Percentiles rank a stretch among this genome's conserved stretches.
These are phyloP conservation scores for Rhinichthys osculus DNA, from an alignment of 2,797 vertebrate genomes.

Conservation along the genomic window DNA sequence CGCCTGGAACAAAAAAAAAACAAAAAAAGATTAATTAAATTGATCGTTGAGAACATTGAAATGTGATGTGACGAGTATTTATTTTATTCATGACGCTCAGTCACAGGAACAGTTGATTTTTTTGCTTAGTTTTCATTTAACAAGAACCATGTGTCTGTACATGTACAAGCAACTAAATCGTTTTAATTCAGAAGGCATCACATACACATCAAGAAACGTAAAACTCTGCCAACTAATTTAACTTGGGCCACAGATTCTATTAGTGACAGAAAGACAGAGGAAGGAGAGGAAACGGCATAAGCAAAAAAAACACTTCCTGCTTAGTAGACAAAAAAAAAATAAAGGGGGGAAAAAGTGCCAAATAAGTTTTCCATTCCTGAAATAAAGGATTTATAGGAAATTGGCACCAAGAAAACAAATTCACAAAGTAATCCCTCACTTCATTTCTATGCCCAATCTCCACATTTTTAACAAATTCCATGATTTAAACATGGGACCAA, in stretches of 20 bases:
- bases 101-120: background rate
- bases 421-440: background rate
- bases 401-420: background rate
- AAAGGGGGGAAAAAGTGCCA: background rate
- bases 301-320: slow-evolving; percentile 48
- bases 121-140: background rate
- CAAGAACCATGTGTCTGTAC: background rate
- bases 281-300: slow-evolving; percentile 33
- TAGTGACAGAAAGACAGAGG: slow-evolving; percentile 15
- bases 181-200: background rate
- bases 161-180: background rate
- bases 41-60: background rate
- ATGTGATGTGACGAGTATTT: background rate
- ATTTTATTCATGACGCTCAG: background rate
- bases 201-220: background rate
- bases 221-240: background rate
- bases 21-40: background rate
- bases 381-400: background rate
- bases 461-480: background rate
- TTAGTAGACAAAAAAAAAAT: slow-evolving; percentile 15
- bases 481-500: background rate
- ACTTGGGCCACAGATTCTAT: background rate
- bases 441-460: background rate
- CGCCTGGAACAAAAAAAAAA: slow-evolving; percentile 48
- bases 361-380: background rate